Evolutionary conservation across 2,797 vertebrate species (phyloP).

Genomic region (Netta rufina): DNA sequence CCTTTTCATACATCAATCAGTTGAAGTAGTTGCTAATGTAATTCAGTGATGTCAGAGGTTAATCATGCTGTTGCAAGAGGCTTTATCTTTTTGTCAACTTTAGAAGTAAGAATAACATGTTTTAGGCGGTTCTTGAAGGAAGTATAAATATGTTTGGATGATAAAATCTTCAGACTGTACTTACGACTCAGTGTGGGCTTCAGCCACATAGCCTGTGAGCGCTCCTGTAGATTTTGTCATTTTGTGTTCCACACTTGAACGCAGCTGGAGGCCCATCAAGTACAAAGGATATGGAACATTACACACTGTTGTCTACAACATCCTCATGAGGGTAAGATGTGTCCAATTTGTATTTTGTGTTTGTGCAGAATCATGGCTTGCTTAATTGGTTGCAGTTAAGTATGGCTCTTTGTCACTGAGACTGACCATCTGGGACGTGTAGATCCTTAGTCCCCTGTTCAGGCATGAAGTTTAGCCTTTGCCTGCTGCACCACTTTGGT

Average conservation of each 20-base stretch:
- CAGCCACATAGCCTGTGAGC: no score
- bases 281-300: neutral
- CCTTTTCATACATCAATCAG: neutral
- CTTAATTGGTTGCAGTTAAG: neutral
- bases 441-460: neutral
- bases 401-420: accelerated
- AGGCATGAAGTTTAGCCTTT: neutral
- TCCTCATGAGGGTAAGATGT: neutral
- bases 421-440: neutral
- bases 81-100: neutral
- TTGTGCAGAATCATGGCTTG: neutral
- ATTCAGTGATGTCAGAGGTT: neutral
- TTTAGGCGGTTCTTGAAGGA: neutral
- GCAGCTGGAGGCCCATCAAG: neutral
- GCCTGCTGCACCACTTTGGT: neutral
- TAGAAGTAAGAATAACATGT: neutral
- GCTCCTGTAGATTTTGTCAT: neutral
- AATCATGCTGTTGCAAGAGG: neutral
- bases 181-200: neutral
- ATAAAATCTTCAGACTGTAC: neutral
- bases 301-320: accelerated
- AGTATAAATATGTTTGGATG: neutral
- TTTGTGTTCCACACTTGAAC: neutral
- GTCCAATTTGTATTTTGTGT: neutral
- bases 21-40: neutral